Conservation (phyloP, 2,113 vertebrate genomes). For the Gallinago media region DNA sequence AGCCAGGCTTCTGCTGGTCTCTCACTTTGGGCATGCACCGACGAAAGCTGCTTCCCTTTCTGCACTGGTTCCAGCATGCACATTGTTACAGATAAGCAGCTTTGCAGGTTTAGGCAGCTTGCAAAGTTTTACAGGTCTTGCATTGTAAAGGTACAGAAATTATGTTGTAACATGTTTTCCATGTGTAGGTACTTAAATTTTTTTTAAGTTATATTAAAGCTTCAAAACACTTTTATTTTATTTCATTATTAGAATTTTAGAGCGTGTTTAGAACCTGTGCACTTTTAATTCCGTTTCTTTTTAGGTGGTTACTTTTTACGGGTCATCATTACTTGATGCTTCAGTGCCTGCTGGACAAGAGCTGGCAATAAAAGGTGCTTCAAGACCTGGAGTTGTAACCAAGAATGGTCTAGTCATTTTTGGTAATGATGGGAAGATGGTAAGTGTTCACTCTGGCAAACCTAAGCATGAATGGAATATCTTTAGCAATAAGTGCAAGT, state of each 20-base stretch:
- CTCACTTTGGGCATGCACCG: neutral
- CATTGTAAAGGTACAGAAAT: neutral
- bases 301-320: conserved; percentile 87
- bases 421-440: conserved; percentile 89
- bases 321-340: conserved; percentile 82
- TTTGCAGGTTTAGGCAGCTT: neutral
- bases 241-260: neutral
- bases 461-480: neutral
- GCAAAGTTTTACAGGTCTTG: neutral
- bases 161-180: neutral
- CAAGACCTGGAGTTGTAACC: conserved; percentile 84
- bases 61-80: neutral
- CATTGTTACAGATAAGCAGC: neutral
- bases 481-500: neutral
- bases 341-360: conserved; percentile 81
- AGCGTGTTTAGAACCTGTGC: neutral
- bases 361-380: conserved; percentile 82
- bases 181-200: neutral
- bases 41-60: neutral
- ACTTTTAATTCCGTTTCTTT: neutral
- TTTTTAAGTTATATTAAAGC: neutral
- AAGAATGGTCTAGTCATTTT: conserved; percentile 88
- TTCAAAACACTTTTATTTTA: neutral
- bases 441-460: conserved; percentile 65
- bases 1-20: neutral